phyloP scores from a whole-genome alignment of 2,797 vertebrate genomes.

The Varecia variegata region DNA sequence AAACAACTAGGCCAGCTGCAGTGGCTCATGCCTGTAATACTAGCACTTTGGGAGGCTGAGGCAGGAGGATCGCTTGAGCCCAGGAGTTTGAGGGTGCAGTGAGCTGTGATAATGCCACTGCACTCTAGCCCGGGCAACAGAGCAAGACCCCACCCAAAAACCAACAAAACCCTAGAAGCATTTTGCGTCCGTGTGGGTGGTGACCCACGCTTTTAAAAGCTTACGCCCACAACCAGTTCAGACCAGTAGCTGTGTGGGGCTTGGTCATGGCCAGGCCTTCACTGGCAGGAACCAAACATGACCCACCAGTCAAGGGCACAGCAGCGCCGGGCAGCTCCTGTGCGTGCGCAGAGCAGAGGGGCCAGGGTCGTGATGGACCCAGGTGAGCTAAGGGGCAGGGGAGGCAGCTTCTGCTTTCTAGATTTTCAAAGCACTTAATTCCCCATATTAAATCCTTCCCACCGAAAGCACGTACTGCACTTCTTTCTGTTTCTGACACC shows the following conservation, averaged over 20 bases:
- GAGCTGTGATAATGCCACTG: background rate
- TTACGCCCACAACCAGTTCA: background rate
- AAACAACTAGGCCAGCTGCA: background rate
- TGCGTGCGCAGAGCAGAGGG: background rate
- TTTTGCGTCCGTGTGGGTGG: background rate
- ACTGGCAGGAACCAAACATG: background rate
- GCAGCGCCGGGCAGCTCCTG: background rate
- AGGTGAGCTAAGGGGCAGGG: background rate
- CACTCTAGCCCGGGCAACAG: background rate
- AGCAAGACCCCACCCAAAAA: background rate
- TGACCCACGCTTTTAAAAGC: background rate
- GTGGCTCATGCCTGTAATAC: background rate
- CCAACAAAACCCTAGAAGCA: background rate
- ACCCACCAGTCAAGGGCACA: background rate
- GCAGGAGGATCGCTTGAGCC: background rate
- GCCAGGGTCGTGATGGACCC: background rate
- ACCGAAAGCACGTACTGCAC: fast-evolving
- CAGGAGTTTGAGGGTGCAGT: background rate
- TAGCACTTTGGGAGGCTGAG: background rate
- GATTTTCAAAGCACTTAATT: background rate
- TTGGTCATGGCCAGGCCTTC: no score
- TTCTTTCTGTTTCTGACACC: background rate
- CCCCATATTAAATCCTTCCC: background rate
- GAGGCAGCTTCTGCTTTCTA: background rate
- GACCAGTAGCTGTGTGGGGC: background rate